A percentile compares a stretch with the other conserved stretches of the same genome.
Evolutionary conservation across 2,888 invertebrate genomes (phyloP).

Genomic region (Herminia tarsipennalis): DNA sequence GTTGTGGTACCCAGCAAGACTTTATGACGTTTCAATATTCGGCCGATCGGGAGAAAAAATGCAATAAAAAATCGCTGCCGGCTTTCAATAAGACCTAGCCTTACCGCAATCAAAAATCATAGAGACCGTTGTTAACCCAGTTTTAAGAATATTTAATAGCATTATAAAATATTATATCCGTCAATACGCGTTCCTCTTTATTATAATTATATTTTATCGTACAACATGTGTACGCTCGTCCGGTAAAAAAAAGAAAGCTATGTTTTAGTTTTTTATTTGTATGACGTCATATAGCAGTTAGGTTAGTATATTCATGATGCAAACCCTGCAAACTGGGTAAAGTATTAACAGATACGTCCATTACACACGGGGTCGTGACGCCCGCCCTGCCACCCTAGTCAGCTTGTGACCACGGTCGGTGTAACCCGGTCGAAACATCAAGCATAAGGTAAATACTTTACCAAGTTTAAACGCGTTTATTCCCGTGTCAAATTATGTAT

Average conservation of each 20-base stretch:
- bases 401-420: too few relatives aligned
- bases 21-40: too few relatives aligned
- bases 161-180: conserved; percentile 42
- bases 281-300: background rate
- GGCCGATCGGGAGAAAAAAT: background rate
- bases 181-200: conserved; percentile 16
- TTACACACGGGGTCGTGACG: too few relatives aligned
- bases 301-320: too few relatives aligned
- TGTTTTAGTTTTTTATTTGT: background rate
- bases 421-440: too few relatives aligned
- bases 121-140: conserved; percentile 52
- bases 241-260: background rate
- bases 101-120: conserved; percentile 35
- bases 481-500: too few relatives aligned
- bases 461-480: too few relatives aligned
- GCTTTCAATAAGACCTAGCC: conserved; percentile 27
- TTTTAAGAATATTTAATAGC: conserved; percentile 43
- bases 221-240: background rate
- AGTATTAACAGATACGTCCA: too few relatives aligned
- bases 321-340: too few relatives aligned
- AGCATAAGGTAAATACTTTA: too few relatives aligned
- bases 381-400: too few relatives aligned
- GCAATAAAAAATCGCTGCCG: conserved; percentile 17
- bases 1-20: too few relatives aligned
- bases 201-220: conserved; percentile 15